Conservation (phyloP, 2,113 vertebrate genomes). For the Cichladusa arquata region DNA sequence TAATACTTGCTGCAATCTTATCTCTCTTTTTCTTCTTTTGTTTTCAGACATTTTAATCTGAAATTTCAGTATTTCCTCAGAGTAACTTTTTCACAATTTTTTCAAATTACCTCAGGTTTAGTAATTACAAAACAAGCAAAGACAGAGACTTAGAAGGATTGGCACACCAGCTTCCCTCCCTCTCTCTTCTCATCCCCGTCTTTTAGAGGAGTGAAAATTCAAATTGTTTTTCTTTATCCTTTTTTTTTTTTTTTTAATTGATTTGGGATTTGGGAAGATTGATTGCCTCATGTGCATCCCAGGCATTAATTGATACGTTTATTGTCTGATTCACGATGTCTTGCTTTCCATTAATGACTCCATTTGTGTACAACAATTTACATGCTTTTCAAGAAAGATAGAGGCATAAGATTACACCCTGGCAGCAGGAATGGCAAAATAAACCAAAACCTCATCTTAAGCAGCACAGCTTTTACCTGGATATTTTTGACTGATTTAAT, state of each 20-base stretch:
- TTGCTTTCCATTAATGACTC: constrained; percentile 37
- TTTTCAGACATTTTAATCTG: not conserved
- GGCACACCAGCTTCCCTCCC: not conserved
- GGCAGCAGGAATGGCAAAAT: not conserved
- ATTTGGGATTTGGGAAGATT: constrained; percentile 61
- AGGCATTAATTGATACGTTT: constrained; percentile 51
- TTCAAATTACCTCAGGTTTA: not conserved
- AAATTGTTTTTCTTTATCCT: not conserved
- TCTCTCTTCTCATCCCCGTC: not conserved
- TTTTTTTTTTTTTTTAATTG: constrained; percentile 6
- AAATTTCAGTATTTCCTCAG: not conserved
- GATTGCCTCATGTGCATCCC: constrained; percentile 28
- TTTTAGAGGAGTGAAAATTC: constrained; percentile 34
- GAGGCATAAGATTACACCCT: not conserved
- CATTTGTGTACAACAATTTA: constrained; percentile 23
- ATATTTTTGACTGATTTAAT: not conserved
- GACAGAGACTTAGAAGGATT: not conserved
- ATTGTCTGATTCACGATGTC: not conserved
- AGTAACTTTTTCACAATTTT: not conserved
- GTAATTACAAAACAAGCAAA: not conserved
- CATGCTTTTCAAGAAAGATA: constrained; percentile 4
- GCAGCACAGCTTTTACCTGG: not conserved
- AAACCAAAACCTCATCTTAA: not conserved
- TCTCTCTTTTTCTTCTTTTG: not conserved
- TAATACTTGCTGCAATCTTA: not conserved